Evolutionary conservation across 2,113 vertebrate genomes (phyloP).

Genomic region (Gallinago media): DNA sequence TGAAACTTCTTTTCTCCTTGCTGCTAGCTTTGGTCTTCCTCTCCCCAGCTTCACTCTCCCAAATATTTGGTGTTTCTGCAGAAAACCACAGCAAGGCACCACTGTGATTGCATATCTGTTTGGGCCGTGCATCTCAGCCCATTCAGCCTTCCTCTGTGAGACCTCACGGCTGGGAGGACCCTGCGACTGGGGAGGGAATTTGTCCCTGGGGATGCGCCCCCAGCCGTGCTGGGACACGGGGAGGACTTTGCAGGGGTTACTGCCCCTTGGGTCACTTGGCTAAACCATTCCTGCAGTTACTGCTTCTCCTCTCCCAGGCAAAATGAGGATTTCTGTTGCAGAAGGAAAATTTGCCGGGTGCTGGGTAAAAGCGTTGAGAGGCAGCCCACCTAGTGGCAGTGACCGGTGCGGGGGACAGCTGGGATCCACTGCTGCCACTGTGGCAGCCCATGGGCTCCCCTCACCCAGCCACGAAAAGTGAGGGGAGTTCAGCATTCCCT

Average conservation of each 20-base stretch:
- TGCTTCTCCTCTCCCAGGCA: background rate
- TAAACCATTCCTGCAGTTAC: background rate
- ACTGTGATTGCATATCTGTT: background rate
- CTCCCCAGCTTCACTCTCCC: background rate
- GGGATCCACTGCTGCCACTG: background rate
- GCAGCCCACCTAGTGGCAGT: background rate
- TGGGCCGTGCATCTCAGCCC: background rate
- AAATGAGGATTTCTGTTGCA: background rate
- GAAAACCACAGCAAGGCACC: background rate
- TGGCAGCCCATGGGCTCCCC: background rate
- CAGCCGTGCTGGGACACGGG: background rate
- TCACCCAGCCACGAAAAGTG: fast-evolving
- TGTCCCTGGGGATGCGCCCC: fast-evolving
- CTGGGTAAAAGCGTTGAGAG: background rate
- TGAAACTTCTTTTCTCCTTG: background rate
- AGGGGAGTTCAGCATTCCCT: background rate
- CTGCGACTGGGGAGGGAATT: background rate
- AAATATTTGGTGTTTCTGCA: background rate
- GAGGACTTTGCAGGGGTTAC: background rate
- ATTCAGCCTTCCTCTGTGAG: background rate
- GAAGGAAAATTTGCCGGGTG: background rate
- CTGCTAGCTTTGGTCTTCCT: background rate
- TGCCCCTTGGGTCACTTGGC: background rate
- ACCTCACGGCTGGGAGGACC: background rate
- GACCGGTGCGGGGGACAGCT: too few relatives aligned